These are phyloP conservation scores for Pinna nobilis DNA, from an alignment of 1,140 invertebrate species.

Conservation along the genomic window DNA sequence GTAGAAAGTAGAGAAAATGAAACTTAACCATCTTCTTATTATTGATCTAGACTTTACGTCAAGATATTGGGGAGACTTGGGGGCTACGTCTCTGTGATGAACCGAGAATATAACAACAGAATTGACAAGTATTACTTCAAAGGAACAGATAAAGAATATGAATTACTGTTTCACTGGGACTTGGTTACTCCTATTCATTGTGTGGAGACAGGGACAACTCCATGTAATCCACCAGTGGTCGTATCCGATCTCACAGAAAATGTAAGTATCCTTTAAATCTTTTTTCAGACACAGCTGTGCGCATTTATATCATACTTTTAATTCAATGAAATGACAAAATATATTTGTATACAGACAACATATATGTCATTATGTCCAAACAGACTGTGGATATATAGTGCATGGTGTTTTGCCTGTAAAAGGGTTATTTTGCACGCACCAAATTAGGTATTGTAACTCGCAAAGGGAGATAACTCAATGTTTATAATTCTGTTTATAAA, in stretches of 20 bases:
- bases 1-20: too few species aligned
- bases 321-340: neutral
- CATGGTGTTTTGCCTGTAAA: too few species aligned
- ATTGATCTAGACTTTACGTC: neutral
- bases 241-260: conserved; percentile 26
- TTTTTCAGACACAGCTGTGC: neutral
- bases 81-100: conserved; percentile 25
- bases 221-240: neutral
- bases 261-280: neutral
- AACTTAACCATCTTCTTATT: too few species aligned
- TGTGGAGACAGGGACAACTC: neutral
- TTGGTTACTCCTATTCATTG: conserved; percentile 23
- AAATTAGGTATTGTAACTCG: too few species aligned
- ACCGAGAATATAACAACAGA: conserved; percentile 6
- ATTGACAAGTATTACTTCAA: neutral
- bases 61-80: conserved; percentile 22
- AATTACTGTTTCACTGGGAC: conserved; percentile 33
- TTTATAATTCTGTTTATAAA: too few species aligned
- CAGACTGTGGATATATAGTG: neutral
- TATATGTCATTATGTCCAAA: neutral
- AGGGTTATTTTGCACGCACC: too few species aligned
- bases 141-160: conserved; percentile 7
- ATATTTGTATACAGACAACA: neutral
- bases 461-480: too few species aligned
- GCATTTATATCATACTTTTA: neutral